Percentiles rank a stretch among this genome's conserved stretches.
Conservation (phyloP, 2,113 vertebrate species). For the Cyanistes caeruleus region DNA sequence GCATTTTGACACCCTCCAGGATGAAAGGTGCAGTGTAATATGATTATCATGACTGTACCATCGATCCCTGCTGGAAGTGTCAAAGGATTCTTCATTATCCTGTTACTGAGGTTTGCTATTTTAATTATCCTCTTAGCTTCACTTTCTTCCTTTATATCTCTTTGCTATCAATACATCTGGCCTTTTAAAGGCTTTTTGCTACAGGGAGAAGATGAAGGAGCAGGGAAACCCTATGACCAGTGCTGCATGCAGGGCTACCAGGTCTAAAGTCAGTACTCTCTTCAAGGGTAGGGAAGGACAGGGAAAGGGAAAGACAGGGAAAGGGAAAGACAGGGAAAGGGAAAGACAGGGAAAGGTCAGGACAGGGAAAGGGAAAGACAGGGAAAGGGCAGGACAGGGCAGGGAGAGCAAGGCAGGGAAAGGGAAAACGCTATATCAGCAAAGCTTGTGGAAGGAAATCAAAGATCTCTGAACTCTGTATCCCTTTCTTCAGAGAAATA, state of each 20-base stretch:
- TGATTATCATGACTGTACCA: background rate
- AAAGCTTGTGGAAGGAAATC: background rate
- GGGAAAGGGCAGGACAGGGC: too few relatives aligned
- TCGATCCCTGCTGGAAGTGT: background rate
- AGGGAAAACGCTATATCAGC: background rate
- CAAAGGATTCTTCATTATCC: background rate
- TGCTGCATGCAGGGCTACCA: background rate
- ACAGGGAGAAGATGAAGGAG: background rate
- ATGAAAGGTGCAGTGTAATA: background rate
- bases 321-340: too few relatives aligned
- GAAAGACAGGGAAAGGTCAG: too few relatives aligned
- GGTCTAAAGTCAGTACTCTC: background rate
- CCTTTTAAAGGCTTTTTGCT: background rate
- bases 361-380: too few relatives aligned
- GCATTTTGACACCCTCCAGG: background rate
- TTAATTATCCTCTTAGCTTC: conserved; percentile 3
- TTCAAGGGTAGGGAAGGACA: background rate
- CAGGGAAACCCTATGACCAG: background rate
- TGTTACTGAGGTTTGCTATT: background rate
- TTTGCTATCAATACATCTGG: background rate
- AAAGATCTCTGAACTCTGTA: background rate
- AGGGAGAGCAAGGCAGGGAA: background rate
- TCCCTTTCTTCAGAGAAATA: background rate
- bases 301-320: background rate
- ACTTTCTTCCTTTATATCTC: background rate